Base-by-base conservation (phyloP, 2,797 vertebrate genomes). In the Manis pentadactyla region DNA sequence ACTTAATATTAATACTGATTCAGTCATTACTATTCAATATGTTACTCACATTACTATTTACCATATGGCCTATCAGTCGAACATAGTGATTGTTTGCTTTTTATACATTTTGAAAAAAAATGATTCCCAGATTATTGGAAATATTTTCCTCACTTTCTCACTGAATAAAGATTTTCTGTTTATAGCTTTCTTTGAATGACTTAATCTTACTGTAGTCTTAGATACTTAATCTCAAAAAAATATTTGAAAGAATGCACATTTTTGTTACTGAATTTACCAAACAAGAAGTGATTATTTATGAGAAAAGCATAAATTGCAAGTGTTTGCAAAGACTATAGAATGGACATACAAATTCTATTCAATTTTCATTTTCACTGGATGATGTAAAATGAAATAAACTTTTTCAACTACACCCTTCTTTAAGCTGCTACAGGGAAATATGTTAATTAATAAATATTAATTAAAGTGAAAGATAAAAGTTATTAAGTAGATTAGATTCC, bases 371-470 rank as follows among this genome's bases (percentile, higher is more conserved):
- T 77, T n/a, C 91, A 46, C 8, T 34, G 75, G 34, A 34, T 74
- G 5, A 63, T 68, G 59, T 49, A 93, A 96, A 90, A 85, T 31
- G 31, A 21, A 90, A 3, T 53, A 5, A 57, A 12, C 11, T 83
- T 68, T 69, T 93, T 87, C 6, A 86, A 49, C 12, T 79, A 3
- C 0, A 84, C 0, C 19, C 4, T 91, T 88, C 18, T 73, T 83
- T 89, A 87, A 91, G 73, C 4, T 78, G 46, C 23, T 6, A 93
- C 7, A 53, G 59, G 74, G 37, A 95, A 83, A 86, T 39, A 12
- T 69, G 21, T 73, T 84, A 51, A 74, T 34, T 64, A 59, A 75
- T 90, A 85, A 90, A 82, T 75, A 73, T 78, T 84, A 92, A 89
- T 68, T 88, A 90, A 94, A 85, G 21, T 81, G 12, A 25, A 74